Evolutionary conservation across 2,888 invertebrate genomes (phyloP), one percentile per base, ranked within the genome.

Genomic region (Melinaea menophilus): DNA sequence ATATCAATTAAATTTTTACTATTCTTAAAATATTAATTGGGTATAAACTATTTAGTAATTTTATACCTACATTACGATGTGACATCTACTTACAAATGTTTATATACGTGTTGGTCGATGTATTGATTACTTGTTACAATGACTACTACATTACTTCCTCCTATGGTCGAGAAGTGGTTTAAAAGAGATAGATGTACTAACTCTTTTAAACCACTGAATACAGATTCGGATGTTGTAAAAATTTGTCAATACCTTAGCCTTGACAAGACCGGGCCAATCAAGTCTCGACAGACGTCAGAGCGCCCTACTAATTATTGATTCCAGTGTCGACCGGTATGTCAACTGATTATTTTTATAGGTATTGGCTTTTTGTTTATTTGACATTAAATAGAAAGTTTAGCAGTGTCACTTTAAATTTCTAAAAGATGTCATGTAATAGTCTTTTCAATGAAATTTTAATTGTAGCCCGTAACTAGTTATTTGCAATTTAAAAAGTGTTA

Each of bases 191-290:
- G 22, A 22, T 22, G 22, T 22, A 22, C 41, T 41, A 41, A 9
- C 41, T 41, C 41, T 51, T 48, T 51, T 51, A 31, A 51, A 48
- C 46, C 12, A 47, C 45, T 58, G 58, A 61, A 55, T 64, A 55
- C 34, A 47, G 35, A 55, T 45, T 59, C 34, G 33, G 64, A 56
- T 47, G 60, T 58, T 54, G 58, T 58, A 61, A 62, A 61, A 51
- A 47, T 56, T 61, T 46, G 58, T 62, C 58, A 64, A 62, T 58
- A 58, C 54, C 41, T 54, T 62, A 48, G 58, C 67, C 67, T 67
- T 64, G 62, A 62, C 56, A 48, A 13, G 58, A 56, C 58, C 64
- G 62, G 60, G 64, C 63, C 63, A 63, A 63, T 59, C 63, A 61
- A 54, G 58, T 45, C 51, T 51, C 31, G 58, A 47, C 54, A 60